Conservation (phyloP, 2,797 vertebrate species). For the Jordanella pulchra region DNA sequence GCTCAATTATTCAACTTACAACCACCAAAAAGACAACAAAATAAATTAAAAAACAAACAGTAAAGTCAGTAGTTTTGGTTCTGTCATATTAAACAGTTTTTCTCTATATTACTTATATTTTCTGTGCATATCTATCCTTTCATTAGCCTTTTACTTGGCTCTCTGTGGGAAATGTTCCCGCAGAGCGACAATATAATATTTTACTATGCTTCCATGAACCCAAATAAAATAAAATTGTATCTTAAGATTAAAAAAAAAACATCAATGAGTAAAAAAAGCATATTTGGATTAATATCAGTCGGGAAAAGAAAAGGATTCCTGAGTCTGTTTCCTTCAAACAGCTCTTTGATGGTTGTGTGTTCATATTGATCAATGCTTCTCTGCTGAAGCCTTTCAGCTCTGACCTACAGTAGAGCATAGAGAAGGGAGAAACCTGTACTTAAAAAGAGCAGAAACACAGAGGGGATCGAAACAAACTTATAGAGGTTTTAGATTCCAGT, state of each 20-base stretch:
- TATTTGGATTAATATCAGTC: neutral
- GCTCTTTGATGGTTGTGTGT: slow-evolving; percentile 20
- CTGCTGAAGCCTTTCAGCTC: slow-evolving; percentile 45
- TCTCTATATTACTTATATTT: neutral
- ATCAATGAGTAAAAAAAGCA: neutral
- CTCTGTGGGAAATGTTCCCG: no score
- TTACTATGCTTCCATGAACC: neutral
- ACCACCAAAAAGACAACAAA: neutral
- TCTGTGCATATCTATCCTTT: neutral
- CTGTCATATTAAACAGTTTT: neutral
- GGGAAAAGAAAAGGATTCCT: no score
- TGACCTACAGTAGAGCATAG: slow-evolving; percentile 42
- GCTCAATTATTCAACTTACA: neutral
- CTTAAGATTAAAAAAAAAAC: no score
- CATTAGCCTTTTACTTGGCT: neutral
- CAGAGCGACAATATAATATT: no score
- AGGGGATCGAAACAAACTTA: neutral
- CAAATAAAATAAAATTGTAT: no score
- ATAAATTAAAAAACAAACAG: neutral
- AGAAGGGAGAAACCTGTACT: slow-evolving; percentile 11
- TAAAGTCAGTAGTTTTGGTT: neutral
- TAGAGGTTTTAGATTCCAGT: neutral
- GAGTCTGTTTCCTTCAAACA: neutral
- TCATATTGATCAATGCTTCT: slow-evolving; percentile 30
- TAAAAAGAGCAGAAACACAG: slow-evolving; percentile 30